Base-by-base conservation (phyloP, 2,113 vertebrate species). In the Mustela lutreola region DNA sequence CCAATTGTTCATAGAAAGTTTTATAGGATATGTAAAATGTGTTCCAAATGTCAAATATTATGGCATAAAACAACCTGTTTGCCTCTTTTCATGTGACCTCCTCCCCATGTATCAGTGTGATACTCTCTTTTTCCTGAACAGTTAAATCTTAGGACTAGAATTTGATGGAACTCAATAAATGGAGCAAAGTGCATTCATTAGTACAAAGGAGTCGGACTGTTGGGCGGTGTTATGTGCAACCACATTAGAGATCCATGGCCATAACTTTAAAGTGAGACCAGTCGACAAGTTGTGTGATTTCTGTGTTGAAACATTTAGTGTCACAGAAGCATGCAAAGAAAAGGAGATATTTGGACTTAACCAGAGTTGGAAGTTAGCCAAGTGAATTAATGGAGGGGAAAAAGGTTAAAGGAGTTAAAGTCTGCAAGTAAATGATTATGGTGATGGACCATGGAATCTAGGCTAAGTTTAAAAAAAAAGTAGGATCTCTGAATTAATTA, bases 351-450 rank as follows among this genome's bases (percentile, higher is more conserved):
- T 26, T 87, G 75, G 36, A 65, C 36, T 93, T 89, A 89, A 60
- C 62, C 33, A 24, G 28, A 85, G 28, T 79, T 91, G 93, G 79
- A 91, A 58, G 48, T 89, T 82, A 83, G 73, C 79, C 91, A 91
- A 67, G 39, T 63, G 11, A 88, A 48, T 86, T 93, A 89, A 91
- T 95, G 60, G 26, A 63, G 39, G 9, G 56, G 11, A 5, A n/a
- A 82, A 88, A 14, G 4, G 58, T 83, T 93, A 80, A 93, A 53
- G 22, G 18, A 95, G 36, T 58, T 83, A 79, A 91, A 65, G 63
- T 82, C 86, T 94, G 18, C 81, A 89, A 70, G 76, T 89, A 81
- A 96, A 89, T 94, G 78, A 89, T 95, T 96, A 42, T 31, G 39
- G 45, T 95, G 22, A 70, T 58, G 28, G 36, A 65, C 36, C 63